These are phyloP conservation scores for Isaurus tuberculatus DNA, from an alignment of 92 coral and sea anemone species.

Conservation along the genomic window DNA sequence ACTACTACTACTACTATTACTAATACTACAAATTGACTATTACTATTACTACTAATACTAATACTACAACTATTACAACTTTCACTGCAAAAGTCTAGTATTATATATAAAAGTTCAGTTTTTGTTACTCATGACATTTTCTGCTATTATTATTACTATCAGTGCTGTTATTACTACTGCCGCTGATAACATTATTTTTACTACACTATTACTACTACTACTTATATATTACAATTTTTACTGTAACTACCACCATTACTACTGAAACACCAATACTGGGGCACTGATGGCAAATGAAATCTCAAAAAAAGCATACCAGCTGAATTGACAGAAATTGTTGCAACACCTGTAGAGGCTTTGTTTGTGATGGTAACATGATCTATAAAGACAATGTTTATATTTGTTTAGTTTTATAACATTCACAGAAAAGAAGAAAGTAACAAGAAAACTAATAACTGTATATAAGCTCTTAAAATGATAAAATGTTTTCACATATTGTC, in stretches of 20 bases:
- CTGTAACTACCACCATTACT: neutral
- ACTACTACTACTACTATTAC: neutral
- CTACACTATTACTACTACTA: neutral
- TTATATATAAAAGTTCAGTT: too few relatives aligned
- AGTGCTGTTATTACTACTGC: neutral
- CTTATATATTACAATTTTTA: neutral
- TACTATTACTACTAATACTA: too few relatives aligned
- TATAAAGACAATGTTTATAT: conserved; percentile 31
- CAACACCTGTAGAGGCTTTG: conserved; percentile 95
- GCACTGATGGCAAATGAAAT: too few relatives aligned
- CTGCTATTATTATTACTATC: neutral
- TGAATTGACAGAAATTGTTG: conserved; percentile 94
- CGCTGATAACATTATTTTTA: neutral
- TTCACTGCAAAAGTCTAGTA: too few relatives aligned
- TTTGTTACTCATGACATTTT: too few relatives aligned
- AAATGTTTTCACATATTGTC: too few relatives aligned
- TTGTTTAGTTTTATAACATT: neutral
- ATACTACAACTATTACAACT: too few relatives aligned
- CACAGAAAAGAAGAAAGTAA: neutral
- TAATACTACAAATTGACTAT: neutral
- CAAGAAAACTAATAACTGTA: too few relatives aligned
- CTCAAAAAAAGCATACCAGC: conserved; percentile 63
- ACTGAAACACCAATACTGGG: neutral
- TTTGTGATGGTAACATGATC: conserved; percentile 86
- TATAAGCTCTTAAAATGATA: too few relatives aligned